Conservation (phyloP, 2,797 vertebrate genomes). For the Phoebastria nigripes region DNA sequence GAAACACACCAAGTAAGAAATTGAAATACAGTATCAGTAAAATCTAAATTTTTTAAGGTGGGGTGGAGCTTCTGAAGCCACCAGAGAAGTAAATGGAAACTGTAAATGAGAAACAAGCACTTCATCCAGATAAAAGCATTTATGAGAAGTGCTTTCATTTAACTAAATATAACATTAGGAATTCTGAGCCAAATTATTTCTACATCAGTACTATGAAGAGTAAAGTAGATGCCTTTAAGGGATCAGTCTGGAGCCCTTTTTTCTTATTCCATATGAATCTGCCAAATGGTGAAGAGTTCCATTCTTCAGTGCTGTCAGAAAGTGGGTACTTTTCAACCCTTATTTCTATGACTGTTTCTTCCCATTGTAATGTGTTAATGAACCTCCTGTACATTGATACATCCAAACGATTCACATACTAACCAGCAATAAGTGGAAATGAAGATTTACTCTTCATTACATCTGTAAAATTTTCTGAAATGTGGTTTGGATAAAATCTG, state of each 20-base stretch:
- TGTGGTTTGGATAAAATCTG: not conserved
- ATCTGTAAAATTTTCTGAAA: not conserved
- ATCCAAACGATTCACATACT: not conserved
- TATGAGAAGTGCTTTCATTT: not conserved
- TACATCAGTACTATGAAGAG: not conserved
- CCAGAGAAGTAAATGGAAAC: not conserved
- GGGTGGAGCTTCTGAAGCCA: not conserved
- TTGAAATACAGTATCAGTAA: not conserved
- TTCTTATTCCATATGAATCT: not conserved
- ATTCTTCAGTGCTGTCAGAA: not conserved
- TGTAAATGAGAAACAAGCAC: not conserved
- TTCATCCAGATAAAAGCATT: not conserved
- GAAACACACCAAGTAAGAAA: not conserved
- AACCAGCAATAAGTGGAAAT: not conserved
- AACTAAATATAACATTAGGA: not conserved
- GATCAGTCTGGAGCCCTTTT: not conserved
- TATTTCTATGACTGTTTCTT: not conserved
- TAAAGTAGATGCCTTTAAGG: not conserved
- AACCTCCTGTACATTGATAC: not conserved
- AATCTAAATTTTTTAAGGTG: not conserved
- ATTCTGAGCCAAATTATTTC: slow-evolving; percentile 5
- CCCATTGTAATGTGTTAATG: not conserved
- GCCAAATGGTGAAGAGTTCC: not conserved
- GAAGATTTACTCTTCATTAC: not conserved
- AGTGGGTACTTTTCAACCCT: not conserved